Evolutionary conservation across 1,140 invertebrate species (phyloP).

Genomic region (Drosophila repleta): DNA sequence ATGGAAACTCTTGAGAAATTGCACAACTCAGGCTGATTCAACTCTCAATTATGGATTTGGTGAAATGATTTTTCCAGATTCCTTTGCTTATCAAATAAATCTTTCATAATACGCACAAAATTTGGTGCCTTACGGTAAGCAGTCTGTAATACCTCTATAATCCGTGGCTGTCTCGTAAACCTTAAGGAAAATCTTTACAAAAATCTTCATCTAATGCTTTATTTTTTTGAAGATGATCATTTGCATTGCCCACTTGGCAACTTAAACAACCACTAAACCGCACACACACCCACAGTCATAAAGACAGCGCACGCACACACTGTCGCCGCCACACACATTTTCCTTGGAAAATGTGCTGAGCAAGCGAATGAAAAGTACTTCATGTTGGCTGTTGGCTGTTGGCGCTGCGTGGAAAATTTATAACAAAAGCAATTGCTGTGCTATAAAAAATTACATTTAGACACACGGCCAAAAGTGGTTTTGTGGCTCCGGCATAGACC

Average conservation of each 20-base stretch:
- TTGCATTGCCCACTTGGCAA: slow-evolving; percentile 33
- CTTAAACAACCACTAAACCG: slow-evolving; percentile 46
- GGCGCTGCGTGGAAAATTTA: slow-evolving; percentile 55
- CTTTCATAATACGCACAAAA: neutral
- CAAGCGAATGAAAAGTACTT: slow-evolving; percentile 51
- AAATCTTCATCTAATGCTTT: slow-evolving; percentile 49
- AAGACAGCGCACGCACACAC: slow-evolving; percentile 5
- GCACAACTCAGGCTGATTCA: neutral
- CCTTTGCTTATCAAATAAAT: slow-evolving; percentile 5
- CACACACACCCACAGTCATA: neutral
- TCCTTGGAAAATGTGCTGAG: slow-evolving; percentile 9
- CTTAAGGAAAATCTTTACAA: neutral
- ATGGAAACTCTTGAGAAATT: slow-evolving; percentile 11
- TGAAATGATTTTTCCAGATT: neutral
- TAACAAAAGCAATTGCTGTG: slow-evolving; percentile 71
- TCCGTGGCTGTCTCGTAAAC: slow-evolving; percentile 35
- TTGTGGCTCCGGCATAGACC: slow-evolving; percentile 32
- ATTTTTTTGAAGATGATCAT: slow-evolving; percentile 38
- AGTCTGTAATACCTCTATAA: slow-evolving; percentile 22
- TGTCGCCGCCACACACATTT: slow-evolving; percentile 13
- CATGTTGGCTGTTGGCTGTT: no score
- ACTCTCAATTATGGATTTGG: neutral
- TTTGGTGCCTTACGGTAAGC: neutral
- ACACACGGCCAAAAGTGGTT: slow-evolving; percentile 25
- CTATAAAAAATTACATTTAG: slow-evolving; percentile 74